Evolutionary conservation across 2,797 vertebrate species (phyloP).

Genomic region (Sebastolobus alascanus): DNA sequence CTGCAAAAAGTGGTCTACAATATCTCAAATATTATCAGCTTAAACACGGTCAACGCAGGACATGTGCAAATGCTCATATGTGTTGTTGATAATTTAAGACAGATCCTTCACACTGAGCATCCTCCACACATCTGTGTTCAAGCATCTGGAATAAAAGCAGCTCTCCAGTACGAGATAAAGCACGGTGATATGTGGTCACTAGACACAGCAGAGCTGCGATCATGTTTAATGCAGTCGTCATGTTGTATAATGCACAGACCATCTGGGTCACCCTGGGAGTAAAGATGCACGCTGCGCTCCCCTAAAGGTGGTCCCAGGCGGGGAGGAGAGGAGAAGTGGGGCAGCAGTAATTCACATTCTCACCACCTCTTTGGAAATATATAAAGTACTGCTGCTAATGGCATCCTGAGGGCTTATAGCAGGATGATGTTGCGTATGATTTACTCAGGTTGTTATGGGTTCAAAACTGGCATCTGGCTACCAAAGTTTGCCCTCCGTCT

Average conservation of each 20-base stretch:
- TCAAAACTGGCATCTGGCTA: slow-evolving; percentile 13
- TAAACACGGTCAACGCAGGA: not conserved
- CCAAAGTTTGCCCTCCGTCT: not conserved
- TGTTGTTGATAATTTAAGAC: not conserved
- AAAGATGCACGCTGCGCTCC: slow-evolving; percentile 42
- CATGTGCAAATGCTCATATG: not conserved
- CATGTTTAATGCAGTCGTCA: slow-evolving; percentile 55
- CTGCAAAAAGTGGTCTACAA: not conserved
- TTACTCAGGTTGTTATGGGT: not conserved
- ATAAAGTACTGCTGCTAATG: slow-evolving; percentile 53
- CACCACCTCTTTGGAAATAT: slow-evolving; percentile 55
- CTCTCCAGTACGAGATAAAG: not conserved
- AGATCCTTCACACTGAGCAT: not conserved
- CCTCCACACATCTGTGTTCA: not conserved
- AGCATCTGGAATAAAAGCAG: slow-evolving; percentile 41
- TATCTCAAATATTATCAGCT: not conserved
- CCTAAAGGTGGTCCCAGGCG: slow-evolving; percentile 53
- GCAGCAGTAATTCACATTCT: slow-evolving; percentile 75
- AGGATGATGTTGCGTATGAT: not conserved
- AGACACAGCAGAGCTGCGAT: not conserved
- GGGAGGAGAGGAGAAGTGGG: slow-evolving; percentile 64
- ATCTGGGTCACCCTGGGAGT: slow-evolving; percentile 58
- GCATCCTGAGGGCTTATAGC: slow-evolving; percentile 34
- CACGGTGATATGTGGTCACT: not conserved
- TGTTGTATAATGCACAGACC: slow-evolving; percentile 60